Base-by-base conservation (phyloP, 2,888 invertebrate genomes). In the Steinernema hermaphroditum region DNA sequence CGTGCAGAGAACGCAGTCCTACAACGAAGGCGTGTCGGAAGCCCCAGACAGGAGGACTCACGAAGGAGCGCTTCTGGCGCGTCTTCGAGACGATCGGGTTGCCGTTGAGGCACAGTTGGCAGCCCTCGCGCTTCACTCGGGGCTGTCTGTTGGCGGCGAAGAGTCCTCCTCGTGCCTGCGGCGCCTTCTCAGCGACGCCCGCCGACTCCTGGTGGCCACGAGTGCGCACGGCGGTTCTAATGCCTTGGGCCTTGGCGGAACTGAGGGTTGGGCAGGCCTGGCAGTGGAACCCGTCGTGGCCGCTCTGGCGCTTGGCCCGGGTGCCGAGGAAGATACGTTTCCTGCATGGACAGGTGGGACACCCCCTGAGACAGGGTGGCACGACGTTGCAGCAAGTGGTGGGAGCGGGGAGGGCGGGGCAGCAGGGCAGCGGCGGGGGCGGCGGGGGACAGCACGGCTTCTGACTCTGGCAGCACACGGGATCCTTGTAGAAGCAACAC, bases 401-500 rank as follows among this genome's bases (percentile, higher is more conserved):
- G 24, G 27, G 22, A 24, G 62, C 70, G 41, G 71, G 74, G 19
- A 80, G 54, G n/a, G 78, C 78, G 0, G 82, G 81, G 70, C 83
- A 83, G 69, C 83, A 83, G 19, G 82, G 82, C 4, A 80, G 78
- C 43, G 78, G 79, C 9, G 81, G 81, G 8, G 82, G 54, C 27
- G 24, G 44, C 19, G 73, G 73, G 1, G 73, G 83, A 74, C 83
- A 83, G 70, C 83, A 83, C 0, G 83, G 78, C 69, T 79, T 78
- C 46, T 78, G 78, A 24, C 78, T 77, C 27, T 78, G 77, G 72
- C 83, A 83, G 68, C 83, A 83, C 12, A 74, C 73, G 22, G 80
- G 80, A 46, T 83, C 81, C 68, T 79, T 78, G 74, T 82, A 82
- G 74, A 81, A 83, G 70, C 83, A 83, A 70, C 83, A 83, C 14